Evolutionary conservation across 2,113 vertebrate genomes (phyloP).

Genomic region (Campylorhamphus procurvoides): DNA sequence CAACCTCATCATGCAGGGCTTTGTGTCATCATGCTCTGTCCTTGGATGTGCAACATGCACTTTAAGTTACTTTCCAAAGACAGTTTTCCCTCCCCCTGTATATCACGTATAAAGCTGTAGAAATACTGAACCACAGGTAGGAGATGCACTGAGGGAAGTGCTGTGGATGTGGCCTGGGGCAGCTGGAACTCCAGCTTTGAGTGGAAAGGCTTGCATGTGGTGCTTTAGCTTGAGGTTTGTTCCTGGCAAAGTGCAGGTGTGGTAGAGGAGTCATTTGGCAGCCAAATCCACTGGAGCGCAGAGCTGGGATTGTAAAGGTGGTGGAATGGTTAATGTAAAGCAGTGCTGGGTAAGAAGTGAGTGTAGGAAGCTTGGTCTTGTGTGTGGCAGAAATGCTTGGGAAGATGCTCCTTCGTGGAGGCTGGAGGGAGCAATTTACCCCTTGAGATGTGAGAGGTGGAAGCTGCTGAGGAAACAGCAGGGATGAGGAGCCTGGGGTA

Average conservation of each 20-base stretch:
- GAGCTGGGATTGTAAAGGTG: rapidly evolving
- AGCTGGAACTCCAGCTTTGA: not conserved
- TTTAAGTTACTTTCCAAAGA: not conserved
- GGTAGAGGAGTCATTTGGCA: not conserved
- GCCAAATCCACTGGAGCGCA: not conserved
- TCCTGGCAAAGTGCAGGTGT: not conserved
- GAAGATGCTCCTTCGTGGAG: not conserved
- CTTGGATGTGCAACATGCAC: slow-evolving; percentile 24
- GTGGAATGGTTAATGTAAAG: not conserved
- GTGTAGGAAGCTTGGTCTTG: not conserved
- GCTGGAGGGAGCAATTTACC: not conserved
- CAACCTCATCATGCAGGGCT: slow-evolving; percentile 21
- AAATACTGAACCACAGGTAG: not conserved
- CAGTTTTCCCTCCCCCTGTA: rapidly evolving
- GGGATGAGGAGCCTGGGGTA: not conserved
- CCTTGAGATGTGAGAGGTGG: not conserved
- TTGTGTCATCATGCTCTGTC: slow-evolving; percentile 30
- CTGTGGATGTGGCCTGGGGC: rapidly evolving
- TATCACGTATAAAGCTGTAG: rapidly evolving
- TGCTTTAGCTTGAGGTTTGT: not conserved
- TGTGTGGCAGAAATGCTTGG: rapidly evolving
- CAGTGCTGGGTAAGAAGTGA: not conserved
- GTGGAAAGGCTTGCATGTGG: rapidly evolving
- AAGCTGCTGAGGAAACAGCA: not conserved
- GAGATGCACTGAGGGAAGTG: rapidly evolving